Conservation (phyloP, 2,888 invertebrate genomes). For the Willowsia nigromaculata region DNA sequence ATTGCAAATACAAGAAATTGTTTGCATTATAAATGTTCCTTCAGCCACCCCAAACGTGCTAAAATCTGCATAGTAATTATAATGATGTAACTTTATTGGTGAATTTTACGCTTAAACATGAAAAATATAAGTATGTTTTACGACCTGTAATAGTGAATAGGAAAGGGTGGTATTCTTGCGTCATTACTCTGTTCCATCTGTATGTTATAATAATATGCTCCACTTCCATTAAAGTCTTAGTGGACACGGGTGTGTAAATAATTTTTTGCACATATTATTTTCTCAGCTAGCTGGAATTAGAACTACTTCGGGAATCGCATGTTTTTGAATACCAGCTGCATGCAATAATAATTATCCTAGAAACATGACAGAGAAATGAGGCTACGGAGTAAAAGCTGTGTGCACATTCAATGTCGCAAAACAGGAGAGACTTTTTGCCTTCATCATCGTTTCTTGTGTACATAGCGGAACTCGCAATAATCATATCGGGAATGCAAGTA, state of each 20-base stretch:
- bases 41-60: not conserved
- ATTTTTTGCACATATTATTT: not conserved
- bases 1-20: conserved; percentile 32
- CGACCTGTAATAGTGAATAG: not conserved
- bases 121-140: not conserved
- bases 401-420: conserved; percentile 16
- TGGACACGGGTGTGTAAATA: conserved; percentile 34
- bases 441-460: conserved; percentile 31
- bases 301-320: conserved; percentile 37
- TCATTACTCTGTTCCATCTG: not conserved
- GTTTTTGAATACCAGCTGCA: conserved; percentile 39
- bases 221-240: not conserved
- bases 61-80: not conserved
- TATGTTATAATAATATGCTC: not conserved
- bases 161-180: not conserved
- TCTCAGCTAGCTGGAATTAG: not conserved
- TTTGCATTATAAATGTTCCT: conserved; percentile 29
- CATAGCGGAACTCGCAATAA: conserved; percentile 41
- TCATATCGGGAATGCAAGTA: conserved; percentile 17
- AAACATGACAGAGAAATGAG: conserved; percentile 23
- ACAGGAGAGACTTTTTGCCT: not conserved
- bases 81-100: not conserved
- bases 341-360: conserved; percentile 44
- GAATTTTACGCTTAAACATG: conserved; percentile 15
- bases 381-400: not conserved